A percentile compares a stretch with the other conserved stretches of the same genome.
phyloP scores from a whole-genome alignment of 2,797 vertebrate genomes.

The Characodon lateralis region DNA sequence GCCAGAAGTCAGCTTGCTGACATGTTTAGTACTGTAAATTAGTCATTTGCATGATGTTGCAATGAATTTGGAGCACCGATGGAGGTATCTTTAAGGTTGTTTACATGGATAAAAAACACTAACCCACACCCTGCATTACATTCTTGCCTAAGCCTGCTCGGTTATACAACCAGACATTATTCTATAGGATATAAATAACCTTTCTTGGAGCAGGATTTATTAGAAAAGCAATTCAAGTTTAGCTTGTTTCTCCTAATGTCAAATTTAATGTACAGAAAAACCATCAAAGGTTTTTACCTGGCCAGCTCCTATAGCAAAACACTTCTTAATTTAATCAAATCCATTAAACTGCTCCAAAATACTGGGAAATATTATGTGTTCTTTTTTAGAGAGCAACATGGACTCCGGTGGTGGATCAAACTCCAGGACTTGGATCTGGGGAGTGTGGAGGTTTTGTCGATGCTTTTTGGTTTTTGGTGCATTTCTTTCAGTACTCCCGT shows the following conservation, averaged over 20 bases:
- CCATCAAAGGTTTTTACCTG: not conserved
- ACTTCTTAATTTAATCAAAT: not conserved
- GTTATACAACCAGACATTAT: not conserved
- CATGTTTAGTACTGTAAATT: conserved; percentile 45
- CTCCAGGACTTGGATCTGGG: not conserved
- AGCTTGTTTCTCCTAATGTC: not conserved
- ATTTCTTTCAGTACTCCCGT: too few relatives aligned
- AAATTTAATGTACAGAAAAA: not conserved
- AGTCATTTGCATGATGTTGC: conserved; percentile 62
- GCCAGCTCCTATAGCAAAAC: not conserved
- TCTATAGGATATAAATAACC: too few relatives aligned
- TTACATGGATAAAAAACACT: not conserved
- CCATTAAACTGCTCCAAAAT: not conserved
- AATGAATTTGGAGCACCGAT: conserved; percentile 36
- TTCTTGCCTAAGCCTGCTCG: not conserved
- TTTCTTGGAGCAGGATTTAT: too few relatives aligned
- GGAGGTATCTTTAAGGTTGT: conserved; percentile 13
- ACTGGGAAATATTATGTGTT: not conserved
- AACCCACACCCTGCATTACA: not conserved
- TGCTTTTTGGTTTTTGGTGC: too few relatives aligned
- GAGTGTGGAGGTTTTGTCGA: not conserved
- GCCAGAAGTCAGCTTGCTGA: conserved; percentile 47
- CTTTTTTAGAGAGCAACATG: not conserved
- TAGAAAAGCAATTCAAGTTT: too few relatives aligned
- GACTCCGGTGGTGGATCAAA: not conserved